These are phyloP conservation scores for Hemitrygon akajei DNA, from an alignment of 2,797 vertebrate genomes.

Conservation along the genomic window DNA sequence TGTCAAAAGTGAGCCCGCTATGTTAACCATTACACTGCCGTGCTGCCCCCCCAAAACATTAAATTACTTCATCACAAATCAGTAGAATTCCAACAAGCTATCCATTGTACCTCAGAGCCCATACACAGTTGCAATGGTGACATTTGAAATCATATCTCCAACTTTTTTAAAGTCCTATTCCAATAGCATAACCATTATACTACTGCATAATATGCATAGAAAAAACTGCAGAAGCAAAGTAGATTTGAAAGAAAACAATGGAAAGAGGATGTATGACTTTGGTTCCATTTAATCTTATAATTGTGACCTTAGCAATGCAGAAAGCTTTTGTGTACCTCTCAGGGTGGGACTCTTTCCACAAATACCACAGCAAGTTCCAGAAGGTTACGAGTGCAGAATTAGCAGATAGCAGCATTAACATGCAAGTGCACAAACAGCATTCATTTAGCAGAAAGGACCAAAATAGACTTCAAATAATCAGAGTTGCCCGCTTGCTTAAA, in stretches of 20 bases:
- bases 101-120: too few relatives aligned
- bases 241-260: constrained; percentile 19
- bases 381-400: not conserved
- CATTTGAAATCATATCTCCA: too few relatives aligned
- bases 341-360: constrained; percentile 24
- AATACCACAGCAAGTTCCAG: constrained; percentile 25
- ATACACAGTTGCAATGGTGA: too few relatives aligned
- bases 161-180: too few relatives aligned
- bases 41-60: too few relatives aligned
- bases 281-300: constrained; percentile 3
- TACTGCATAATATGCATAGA: too few relatives aligned
- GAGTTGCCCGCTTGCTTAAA: not conserved
- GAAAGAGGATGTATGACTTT: constrained; percentile 24
- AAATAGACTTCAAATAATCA: constrained; percentile 21
- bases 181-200: too few relatives aligned
- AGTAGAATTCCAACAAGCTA: too few relatives aligned
- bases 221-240: too few relatives aligned
- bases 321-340: not conserved
- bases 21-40: too few relatives aligned
- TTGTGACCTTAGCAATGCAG: constrained; percentile 11
- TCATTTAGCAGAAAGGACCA: constrained; percentile 2
- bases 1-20: too few relatives aligned
- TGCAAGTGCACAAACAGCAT: constrained; percentile 1
- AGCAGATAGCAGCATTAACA: not conserved
- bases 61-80: too few relatives aligned